Percentiles rank a stretch among this genome's conserved stretches.
phyloP scores from a whole-genome alignment of 2,888 invertebrate genomes.

The Leptinotarsa haldemani region DNA sequence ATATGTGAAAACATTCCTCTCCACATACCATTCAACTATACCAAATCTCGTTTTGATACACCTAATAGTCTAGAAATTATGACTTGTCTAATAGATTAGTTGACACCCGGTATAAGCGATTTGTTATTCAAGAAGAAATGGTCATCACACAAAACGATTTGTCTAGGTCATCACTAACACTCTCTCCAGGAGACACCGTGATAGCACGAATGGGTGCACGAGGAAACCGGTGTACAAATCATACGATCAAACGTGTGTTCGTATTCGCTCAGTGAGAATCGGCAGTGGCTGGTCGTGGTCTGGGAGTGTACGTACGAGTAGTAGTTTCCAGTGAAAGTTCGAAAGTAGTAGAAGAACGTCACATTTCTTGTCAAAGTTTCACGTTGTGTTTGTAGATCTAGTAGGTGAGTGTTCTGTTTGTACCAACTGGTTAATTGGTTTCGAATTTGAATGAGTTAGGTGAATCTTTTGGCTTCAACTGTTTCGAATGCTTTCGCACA shows the following conservation, averaged over 20 bases:
- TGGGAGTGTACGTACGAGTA: background rate
- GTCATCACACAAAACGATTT: background rate
- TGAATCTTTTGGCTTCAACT: too few species aligned
- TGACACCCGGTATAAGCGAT: too few species aligned
- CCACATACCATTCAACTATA: too few species aligned
- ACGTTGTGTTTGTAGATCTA: background rate
- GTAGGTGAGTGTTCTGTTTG: background rate
- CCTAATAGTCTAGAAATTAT: too few species aligned
- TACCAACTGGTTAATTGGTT: background rate
- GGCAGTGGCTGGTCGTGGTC: background rate
- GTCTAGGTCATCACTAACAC: conserved; percentile 5
- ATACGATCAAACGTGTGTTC: background rate
- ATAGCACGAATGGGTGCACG: background rate
- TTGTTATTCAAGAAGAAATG: background rate
- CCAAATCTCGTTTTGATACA: too few species aligned
- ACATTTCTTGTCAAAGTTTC: background rate
- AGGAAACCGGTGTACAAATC: background rate
- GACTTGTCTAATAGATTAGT: too few species aligned
- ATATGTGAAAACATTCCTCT: too few species aligned
- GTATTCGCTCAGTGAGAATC: background rate
- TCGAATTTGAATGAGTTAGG: too few species aligned
- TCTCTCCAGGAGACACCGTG: background rate
- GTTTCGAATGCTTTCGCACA: too few species aligned
- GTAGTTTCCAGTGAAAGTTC: conserved; percentile 8
- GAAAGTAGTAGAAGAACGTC: conserved; percentile 2